Evolutionary conservation across 2,888 invertebrate genomes (phyloP).

Genomic region (Brenthis ino): DNA sequence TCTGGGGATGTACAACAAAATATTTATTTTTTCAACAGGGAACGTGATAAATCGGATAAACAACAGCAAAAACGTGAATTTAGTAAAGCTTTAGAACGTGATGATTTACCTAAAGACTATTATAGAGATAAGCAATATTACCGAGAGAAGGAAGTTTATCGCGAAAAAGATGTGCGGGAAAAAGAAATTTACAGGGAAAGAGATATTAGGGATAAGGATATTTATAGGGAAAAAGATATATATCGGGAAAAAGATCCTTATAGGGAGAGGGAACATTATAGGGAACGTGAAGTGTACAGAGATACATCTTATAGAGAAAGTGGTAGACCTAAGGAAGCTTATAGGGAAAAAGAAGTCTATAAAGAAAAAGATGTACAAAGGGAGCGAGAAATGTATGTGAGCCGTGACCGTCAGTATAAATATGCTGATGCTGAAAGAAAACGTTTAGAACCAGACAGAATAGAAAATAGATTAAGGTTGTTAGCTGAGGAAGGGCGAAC

Average conservation of each 20-base stretch:
- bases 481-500: conserved; percentile 67
- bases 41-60: conserved; percentile 75
- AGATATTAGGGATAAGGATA: conserved; percentile 66
- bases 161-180: conserved; percentile 53
- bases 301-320: conserved; percentile 61
- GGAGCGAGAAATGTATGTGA: conserved; percentile 59
- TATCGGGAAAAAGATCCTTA: conserved; percentile 71
- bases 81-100: conserved; percentile 65
- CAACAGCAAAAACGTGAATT: conserved; percentile 59
- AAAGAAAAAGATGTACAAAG: conserved; percentile 68
- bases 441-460: conserved; percentile 64
- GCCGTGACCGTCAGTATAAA: conserved; percentile 68
- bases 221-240: conserved; percentile 60
- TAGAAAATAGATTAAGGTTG: conserved; percentile 68
- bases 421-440: conserved; percentile 67
- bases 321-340: conserved; percentile 57
- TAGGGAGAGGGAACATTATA: conserved; percentile 70
- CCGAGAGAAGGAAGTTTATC: conserved; percentile 60
- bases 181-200: conserved; percentile 66
- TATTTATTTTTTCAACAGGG: conserved; percentile 67
- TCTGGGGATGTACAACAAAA: conserved; percentile 60
- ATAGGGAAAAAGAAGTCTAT: conserved; percentile 60
- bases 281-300: conserved; percentile 64
- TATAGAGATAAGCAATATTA: conserved; percentile 76
- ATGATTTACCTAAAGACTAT: conserved; percentile 74